phyloP scores from a whole-genome alignment of 2,797 vertebrate species.

The Echiichthys vipera region DNA sequence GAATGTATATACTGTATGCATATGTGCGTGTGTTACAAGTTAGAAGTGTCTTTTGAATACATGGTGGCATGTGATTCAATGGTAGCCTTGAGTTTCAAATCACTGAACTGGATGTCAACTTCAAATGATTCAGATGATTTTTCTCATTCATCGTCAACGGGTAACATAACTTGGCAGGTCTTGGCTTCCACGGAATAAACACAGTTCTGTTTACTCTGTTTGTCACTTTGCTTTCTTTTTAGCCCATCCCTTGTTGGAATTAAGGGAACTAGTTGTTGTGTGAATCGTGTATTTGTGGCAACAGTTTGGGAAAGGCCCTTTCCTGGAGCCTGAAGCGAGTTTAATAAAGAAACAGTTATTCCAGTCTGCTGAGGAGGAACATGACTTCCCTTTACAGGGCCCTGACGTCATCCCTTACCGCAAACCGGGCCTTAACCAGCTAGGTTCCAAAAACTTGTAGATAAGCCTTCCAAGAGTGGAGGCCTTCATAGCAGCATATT shows the following conservation, averaged over 20 bases:
- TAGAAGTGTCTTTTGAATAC: constrained; percentile 56
- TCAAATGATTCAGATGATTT: constrained; percentile 21
- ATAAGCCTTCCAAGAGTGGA: background rate
- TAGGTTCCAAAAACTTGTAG: background rate
- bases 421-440: background rate
- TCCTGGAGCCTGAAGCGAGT: background rate
- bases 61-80: constrained; percentile 60
- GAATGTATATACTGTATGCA: constrained; percentile 73
- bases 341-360: background rate
- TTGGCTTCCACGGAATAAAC: constrained; percentile 65
- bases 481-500: background rate
- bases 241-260: background rate
- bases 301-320: background rate
- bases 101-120: constrained; percentile 41
- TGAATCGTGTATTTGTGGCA: background rate
- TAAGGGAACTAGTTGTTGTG: background rate
- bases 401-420: background rate
- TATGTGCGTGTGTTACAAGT: constrained; percentile 58
- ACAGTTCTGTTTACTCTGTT: constrained; percentile 52
- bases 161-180: constrained; percentile 32
- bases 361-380: background rate
- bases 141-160: constrained; percentile 27
- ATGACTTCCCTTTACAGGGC: background rate
- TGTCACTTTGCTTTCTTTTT: background rate
- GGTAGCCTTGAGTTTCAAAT: constrained; percentile 45